phyloP scores from a whole-genome alignment of 2,113 vertebrate species.

The Macaca mulatta region DNA sequence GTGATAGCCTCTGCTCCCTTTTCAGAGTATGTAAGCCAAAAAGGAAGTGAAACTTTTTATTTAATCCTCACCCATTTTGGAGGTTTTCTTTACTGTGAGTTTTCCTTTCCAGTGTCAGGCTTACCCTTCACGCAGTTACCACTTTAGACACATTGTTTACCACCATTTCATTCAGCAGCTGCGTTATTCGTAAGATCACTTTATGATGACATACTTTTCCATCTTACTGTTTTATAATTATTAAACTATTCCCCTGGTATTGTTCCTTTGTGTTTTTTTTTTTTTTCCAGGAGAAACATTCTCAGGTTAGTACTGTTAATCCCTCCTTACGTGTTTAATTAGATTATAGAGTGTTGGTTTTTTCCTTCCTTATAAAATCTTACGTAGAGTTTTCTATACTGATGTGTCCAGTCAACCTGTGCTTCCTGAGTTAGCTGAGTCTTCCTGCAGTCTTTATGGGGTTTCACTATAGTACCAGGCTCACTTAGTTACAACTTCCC shows the following conservation, averaged over 20 bases:
- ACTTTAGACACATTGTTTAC: background rate
- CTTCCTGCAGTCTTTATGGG: background rate
- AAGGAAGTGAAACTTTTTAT: background rate
- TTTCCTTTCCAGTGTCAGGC: background rate
- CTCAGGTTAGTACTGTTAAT: background rate
- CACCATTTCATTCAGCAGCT: background rate
- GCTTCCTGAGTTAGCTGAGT: background rate
- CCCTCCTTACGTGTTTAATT: background rate
- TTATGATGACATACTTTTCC: background rate
- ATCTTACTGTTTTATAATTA: background rate
- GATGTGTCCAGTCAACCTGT: background rate
- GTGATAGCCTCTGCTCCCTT: background rate
- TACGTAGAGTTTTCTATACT: background rate
- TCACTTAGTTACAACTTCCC: background rate
- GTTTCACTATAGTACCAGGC: background rate
- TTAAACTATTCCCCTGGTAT: background rate
- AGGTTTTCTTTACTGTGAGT: background rate
- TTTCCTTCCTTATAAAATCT: background rate
- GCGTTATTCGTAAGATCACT: background rate
- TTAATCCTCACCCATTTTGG: background rate
- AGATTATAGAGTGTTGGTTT: background rate
- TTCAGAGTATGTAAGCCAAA: background rate
- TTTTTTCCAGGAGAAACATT: background rate
- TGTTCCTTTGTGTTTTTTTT: background rate
- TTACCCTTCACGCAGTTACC: background rate